Base-by-base conservation (phyloP, 2,888 invertebrate species). In the Entomobrya proxima region DNA sequence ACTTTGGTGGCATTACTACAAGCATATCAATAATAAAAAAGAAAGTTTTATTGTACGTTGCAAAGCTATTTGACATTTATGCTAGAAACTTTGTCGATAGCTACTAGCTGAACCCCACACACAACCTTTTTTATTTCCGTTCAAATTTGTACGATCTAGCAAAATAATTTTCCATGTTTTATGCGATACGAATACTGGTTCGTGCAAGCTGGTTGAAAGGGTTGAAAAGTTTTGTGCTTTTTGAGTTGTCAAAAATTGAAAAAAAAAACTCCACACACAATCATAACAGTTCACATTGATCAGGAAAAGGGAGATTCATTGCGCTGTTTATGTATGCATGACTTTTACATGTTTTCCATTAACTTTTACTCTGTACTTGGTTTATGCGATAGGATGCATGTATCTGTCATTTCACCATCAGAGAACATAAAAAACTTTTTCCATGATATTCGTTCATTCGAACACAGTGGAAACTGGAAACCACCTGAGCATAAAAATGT, bases 401-500 rank as follows among this genome's bases (percentile, higher is more conserved):
- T 21, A 64, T 64, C 37, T 64, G 64, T 64, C 64, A 64, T 35
- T 18, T 21, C 37, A 35, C 2, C 64, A 64, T 13, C n/a, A n/a
- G n/a, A n/a, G n/a, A n/a, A 13, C n/a, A 30, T 52, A 61, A 61
- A 61, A 61, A 15, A 32, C n/a, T 52, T 24, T 52, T 61, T 61
- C 58, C 30, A 6, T 30, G 52, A n/a, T n/a, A n/a, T 15, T 64
- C 64, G 4, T 15, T 64, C 18, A 37, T 21, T 64, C 18, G 35
- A 21, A n/a, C n/a, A 37, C 64, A 18, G 64, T 35, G 21, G 37
- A 64, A 64, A 24, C 9, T 64, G 21, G 37, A 64, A 64, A 24
- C 9, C 37, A 64, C 64, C 37, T 64, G 64, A 64, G 64, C 64
- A 64, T 64, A 64, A 64, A 61, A 64, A 64, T 64, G 64, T 37